Conservation (phyloP, 1,140 invertebrate genomes). For the Eupeodes corollae region DNA sequence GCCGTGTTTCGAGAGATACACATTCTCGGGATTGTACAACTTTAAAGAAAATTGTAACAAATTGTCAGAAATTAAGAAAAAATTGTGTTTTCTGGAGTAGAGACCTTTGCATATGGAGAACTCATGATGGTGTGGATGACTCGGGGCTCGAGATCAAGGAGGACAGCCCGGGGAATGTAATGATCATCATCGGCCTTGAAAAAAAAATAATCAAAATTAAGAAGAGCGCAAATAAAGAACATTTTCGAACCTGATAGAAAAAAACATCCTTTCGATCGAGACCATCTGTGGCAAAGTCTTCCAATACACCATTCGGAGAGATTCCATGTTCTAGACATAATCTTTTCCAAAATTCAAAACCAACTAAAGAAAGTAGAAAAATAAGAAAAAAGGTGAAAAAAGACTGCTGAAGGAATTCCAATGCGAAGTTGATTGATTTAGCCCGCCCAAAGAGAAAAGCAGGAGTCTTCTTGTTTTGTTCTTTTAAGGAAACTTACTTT, state of each 20-base stretch:
- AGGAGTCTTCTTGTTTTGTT: background rate
- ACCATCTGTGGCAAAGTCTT: slow-evolving; percentile 88
- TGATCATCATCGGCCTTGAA: slow-evolving; percentile 83
- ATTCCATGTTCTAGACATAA: slow-evolving; percentile 97
- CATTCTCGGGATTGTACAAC: slow-evolving; percentile 97
- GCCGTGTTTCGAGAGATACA: slow-evolving; percentile 94
- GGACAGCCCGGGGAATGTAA: slow-evolving; percentile 93
- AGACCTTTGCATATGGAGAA: slow-evolving; percentile 85
- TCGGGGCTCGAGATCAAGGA: slow-evolving; percentile 93
- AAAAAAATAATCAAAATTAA: too few relatives aligned
- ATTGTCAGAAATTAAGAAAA: background rate
- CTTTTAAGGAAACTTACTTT: slow-evolving; percentile 57
- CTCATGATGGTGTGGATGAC: slow-evolving; percentile 97
- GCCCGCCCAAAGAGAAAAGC: background rate
- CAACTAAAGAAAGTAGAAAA: slow-evolving; percentile 53
- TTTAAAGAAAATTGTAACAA: slow-evolving; percentile 29
- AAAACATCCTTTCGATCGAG: slow-evolving; percentile 96
- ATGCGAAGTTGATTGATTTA: background rate
- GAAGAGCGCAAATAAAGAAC: too few relatives aligned
- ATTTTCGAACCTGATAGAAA: slow-evolving; percentile 69
- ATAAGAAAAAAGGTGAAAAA: background rate
- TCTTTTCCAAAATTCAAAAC: slow-evolving; percentile 99
- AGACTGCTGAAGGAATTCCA: background rate
- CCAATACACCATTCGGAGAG: slow-evolving; percentile 88
- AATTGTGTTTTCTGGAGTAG: too few relatives aligned